These are phyloP conservation scores for Lasioglossum marginatum DNA, from an alignment of 2,888 invertebrate species.

Conservation along the genomic window DNA sequence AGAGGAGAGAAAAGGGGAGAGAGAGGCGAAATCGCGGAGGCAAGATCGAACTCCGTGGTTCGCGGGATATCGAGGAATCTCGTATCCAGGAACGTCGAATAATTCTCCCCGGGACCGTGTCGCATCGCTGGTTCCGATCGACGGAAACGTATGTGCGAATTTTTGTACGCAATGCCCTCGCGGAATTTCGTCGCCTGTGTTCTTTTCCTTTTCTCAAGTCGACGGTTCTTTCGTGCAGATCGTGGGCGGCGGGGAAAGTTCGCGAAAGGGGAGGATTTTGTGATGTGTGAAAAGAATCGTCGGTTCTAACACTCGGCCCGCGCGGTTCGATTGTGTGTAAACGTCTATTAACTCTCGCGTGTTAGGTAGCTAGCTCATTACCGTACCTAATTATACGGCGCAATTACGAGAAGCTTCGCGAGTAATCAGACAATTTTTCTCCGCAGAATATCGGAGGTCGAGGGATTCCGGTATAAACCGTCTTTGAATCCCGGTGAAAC, in stretches of 20 bases:
- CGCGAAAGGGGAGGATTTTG: slow-evolving; percentile 12
- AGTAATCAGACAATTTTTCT: slow-evolving; percentile 11
- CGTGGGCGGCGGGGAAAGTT: slow-evolving; percentile 13
- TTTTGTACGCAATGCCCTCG: slow-evolving; percentile 29
- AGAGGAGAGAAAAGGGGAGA: background rate
- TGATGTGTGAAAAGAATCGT: background rate
- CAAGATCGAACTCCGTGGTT: slow-evolving; percentile 59
- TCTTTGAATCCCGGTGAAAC: slow-evolving; percentile 47
- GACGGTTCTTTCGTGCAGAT: background rate
- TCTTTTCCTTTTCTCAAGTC: background rate
- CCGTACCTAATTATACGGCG: slow-evolving; percentile 57
- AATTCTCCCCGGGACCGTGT: slow-evolving; percentile 43
- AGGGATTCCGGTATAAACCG: slow-evolving; percentile 34
- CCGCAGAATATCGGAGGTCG: background rate
- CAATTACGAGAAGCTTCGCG: slow-evolving; percentile 24
- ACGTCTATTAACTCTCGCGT: slow-evolving; percentile 50
- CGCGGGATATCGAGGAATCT: slow-evolving; percentile 59
- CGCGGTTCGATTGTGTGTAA: slow-evolving; percentile 60
- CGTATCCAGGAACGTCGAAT: slow-evolving; percentile 52
- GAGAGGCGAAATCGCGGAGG: slow-evolving; percentile 55
- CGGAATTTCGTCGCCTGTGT: slow-evolving; percentile 19
- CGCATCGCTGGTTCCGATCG: slow-evolving; percentile 43
- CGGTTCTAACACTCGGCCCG: background rate
- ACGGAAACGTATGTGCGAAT: slow-evolving; percentile 50
- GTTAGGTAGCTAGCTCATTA: slow-evolving; percentile 55